Percentiles rank a stretch among this genome's conserved stretches.
Conservation (phyloP, 2,888 invertebrate species). For the Apamea anceps region DNA sequence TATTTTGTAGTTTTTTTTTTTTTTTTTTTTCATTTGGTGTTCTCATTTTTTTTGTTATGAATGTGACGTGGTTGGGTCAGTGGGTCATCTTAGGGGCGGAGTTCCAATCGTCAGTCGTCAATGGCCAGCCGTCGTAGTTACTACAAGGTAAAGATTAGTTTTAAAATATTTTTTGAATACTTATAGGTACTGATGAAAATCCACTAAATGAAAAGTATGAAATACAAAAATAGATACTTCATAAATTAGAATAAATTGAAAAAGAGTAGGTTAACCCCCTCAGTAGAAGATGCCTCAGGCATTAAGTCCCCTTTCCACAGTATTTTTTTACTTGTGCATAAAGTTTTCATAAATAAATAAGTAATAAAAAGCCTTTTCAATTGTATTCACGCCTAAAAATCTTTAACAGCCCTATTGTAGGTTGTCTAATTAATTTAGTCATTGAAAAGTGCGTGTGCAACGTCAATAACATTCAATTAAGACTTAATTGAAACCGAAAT, state of each 20-base stretch:
- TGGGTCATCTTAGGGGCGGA: neutral
- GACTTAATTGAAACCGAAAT: slow-evolving; percentile 7
- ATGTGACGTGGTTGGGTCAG: neutral
- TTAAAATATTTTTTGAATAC: neutral
- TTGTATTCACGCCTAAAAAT: neutral
- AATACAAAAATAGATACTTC: too few relatives aligned
- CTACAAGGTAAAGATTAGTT: neutral
- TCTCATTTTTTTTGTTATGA: neutral
- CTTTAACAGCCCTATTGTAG: neutral
- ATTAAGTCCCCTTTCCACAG: too few relatives aligned
- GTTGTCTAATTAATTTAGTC: neutral
- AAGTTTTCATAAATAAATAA: too few relatives aligned
- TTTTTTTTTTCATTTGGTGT: neutral
- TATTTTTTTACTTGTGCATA: too few relatives aligned
- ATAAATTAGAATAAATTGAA: neutral
- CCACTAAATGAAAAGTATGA: neutral
- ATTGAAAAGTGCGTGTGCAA: slow-evolving; percentile 10
- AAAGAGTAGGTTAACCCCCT: too few relatives aligned
- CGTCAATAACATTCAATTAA: slow-evolving; percentile 28
- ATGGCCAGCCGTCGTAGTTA: neutral
- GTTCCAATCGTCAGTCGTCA: neutral
- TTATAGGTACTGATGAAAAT: neutral
- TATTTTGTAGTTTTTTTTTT: slow-evolving; percentile 30
- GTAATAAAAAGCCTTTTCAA: neutral
- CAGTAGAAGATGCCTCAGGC: too few relatives aligned